Evolutionary conservation across 1,140 invertebrate species (phyloP).

Genomic region (Sitobion miscanthi): DNA sequence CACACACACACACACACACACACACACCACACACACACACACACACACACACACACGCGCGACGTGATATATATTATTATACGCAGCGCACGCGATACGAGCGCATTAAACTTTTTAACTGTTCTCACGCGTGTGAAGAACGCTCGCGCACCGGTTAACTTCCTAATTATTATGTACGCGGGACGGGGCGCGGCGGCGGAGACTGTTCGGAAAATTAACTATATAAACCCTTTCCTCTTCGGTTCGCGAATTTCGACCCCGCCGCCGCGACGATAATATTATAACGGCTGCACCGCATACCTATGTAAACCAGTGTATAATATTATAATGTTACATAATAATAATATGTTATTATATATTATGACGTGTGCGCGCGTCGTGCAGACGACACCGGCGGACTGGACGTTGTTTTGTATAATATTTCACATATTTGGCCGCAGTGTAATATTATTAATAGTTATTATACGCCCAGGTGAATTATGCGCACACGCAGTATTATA

Average conservation of each 20-base stretch:
- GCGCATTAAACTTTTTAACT: slow-evolving; percentile 29
- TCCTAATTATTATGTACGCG: background rate
- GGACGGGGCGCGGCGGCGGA: background rate
- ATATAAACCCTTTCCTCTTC: background rate
- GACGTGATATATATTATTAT: background rate
- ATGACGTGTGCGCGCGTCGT: no score
- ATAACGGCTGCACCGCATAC: background rate
- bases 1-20: background rate
- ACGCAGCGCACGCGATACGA: background rate
- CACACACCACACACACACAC: background rate
- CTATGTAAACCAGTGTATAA: no score
- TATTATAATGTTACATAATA: no score
- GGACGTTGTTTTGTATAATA: no score
- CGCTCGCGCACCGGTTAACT: background rate
- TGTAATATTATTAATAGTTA: no score
- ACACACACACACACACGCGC: background rate
- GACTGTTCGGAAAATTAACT: slow-evolving; percentile 1
- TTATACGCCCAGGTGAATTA: no score
- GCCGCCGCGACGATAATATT: background rate
- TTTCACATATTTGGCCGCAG: no score
- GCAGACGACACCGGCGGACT: no score
- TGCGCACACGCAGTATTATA: no score
- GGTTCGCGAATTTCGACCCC: background rate
- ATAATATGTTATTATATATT: no score
- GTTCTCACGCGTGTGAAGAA: slow-evolving; percentile 15